Conservation (phyloP, 2,888 invertebrate species). For the Morinoia aosen region DNA sequence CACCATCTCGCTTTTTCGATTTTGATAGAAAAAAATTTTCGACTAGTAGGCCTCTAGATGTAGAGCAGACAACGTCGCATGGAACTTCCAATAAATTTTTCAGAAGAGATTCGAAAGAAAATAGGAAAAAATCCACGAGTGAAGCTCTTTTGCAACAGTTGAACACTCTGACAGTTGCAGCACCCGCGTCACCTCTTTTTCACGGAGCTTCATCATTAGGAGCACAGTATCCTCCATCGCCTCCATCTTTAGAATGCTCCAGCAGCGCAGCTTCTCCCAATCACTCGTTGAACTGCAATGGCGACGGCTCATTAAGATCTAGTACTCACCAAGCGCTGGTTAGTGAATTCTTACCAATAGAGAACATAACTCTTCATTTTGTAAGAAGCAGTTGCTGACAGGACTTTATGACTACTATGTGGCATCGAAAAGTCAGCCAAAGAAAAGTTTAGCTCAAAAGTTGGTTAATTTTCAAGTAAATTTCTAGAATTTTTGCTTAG, state of each 20-base stretch:
- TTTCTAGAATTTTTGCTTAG: too few relatives aligned
- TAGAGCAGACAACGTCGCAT: not conserved
- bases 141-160: conserved; percentile 39
- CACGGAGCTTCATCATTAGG: not conserved
- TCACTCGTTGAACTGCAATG: not conserved
- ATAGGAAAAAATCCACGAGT: not conserved
- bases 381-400: too few relatives aligned
- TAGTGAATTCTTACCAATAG: not conserved
- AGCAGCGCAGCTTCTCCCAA: not conserved
- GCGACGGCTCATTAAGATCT: not conserved
- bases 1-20: conserved; percentile 52
- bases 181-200: conserved; percentile 21
- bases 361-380: not conserved
- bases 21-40: conserved; percentile 40
- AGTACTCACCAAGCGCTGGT: conserved; percentile 26
- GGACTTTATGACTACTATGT: too few relatives aligned
- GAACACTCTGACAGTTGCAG: conserved; percentile 36
- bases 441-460: too few relatives aligned
- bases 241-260: not conserved
- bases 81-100: conserved; percentile 22
- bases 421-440: too few relatives aligned
- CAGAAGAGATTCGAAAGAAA: conserved; percentile 43
- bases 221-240: not conserved
- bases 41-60: conserved; percentile 49
- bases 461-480: too few relatives aligned